These are phyloP conservation scores for Drosophila pruinosa DNA, from an alignment of 1,140 invertebrate genomes.

Conservation along the genomic window DNA sequence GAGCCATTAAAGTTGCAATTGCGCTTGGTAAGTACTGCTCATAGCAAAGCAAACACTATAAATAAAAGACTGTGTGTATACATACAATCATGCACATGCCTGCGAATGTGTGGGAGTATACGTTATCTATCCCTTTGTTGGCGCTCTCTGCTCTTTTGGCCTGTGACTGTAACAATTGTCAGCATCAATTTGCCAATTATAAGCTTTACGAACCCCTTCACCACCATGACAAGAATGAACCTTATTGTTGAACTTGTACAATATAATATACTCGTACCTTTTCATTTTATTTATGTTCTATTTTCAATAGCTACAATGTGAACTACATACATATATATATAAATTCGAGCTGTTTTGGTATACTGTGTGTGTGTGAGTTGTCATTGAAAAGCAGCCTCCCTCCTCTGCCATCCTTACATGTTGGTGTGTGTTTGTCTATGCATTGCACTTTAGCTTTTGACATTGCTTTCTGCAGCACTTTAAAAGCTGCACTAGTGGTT, in stretches of 20 bases:
- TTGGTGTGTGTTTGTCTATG: constrained; percentile 14
- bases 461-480: constrained; percentile 39
- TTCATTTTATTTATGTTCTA: constrained; percentile 25
- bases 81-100: neutral
- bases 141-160: constrained; percentile 15
- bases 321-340: too few relatives aligned
- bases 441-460: constrained; percentile 50
- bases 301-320: constrained; percentile 24
- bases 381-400: neutral
- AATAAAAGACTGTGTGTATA: constrained; percentile 21
- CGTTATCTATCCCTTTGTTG: constrained; percentile 45
- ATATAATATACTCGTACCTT: neutral
- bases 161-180: constrained; percentile 21
- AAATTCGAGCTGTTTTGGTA: neutral
- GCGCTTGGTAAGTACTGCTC: constrained; percentile 31
- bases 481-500: constrained; percentile 17
- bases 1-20: constrained; percentile 12
- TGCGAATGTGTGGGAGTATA: neutral
- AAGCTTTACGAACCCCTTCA: constrained; percentile 56
- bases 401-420: neutral
- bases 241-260: neutral
- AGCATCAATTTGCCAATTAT: constrained; percentile 71
- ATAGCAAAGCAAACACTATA: constrained; percentile 13
- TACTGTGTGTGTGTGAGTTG: neutral
- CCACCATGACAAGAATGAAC: neutral